Conservation (phyloP, 1,140 invertebrate genomes). For the Drosophila kurseongensis region DNA sequence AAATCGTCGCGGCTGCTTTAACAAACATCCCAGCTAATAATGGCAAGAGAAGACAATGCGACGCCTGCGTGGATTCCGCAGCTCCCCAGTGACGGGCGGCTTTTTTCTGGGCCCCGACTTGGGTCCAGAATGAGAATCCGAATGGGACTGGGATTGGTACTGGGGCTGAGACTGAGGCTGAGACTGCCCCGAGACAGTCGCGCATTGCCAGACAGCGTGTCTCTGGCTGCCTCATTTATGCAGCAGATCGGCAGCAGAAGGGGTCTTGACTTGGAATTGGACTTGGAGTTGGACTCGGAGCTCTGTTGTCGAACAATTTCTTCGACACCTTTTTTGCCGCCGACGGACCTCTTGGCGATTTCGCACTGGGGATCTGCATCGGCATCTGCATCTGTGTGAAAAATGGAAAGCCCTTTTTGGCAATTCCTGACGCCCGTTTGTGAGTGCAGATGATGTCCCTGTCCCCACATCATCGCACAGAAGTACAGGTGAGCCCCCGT, state of each 20-base stretch:
- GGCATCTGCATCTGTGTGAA: slow-evolving; percentile 72
- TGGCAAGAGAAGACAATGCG: slow-evolving; percentile 72
- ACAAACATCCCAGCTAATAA: slow-evolving; percentile 78
- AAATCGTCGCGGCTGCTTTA: slow-evolving; percentile 64
- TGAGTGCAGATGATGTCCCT: slow-evolving; percentile 28
- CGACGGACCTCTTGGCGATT: slow-evolving; percentile 49
- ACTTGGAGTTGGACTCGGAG: slow-evolving; percentile 27
- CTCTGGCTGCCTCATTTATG: slow-evolving; percentile 78
- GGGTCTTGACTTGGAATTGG: slow-evolving; percentile 17
- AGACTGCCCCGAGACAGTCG: slow-evolving; percentile 37
- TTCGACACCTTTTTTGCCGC: slow-evolving; percentile 76
- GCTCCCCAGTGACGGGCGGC: slow-evolving; percentile 48
- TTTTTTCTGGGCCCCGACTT: slow-evolving; percentile 30
- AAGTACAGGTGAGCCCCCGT: slow-evolving; percentile 2
- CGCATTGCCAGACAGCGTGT: slow-evolving; percentile 81
- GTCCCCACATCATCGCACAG: slow-evolving; percentile 24
- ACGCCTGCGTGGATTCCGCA: slow-evolving; percentile 55
- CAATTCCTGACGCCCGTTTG: slow-evolving; percentile 45
- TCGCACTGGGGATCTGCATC: slow-evolving; percentile 45
- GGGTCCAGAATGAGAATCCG: slow-evolving; percentile 26
- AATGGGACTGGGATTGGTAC: background rate
- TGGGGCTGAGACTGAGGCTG: slow-evolving; percentile 4
- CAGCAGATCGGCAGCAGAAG: slow-evolving; percentile 49
- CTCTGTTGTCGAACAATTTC: slow-evolving; percentile 78
- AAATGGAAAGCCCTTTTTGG: slow-evolving; percentile 81